Conservation (phyloP, 2,113 vertebrate species). For the Falco punctatus region DNA sequence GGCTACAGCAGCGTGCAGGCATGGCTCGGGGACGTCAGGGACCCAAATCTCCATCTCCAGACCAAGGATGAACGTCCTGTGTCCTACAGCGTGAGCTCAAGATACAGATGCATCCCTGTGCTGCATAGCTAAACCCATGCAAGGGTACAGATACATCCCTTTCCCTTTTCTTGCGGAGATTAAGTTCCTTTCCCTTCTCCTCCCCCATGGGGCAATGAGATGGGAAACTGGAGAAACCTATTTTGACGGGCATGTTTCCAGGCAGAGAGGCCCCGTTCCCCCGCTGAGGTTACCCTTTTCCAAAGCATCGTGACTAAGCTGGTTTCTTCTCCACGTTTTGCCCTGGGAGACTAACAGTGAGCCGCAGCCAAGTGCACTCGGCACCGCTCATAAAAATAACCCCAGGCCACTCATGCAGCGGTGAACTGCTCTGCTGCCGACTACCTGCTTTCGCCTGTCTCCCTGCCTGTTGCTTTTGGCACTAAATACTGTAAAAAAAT, state of each 20-base stretch:
- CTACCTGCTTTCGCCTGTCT: background rate
- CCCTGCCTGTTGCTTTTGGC: background rate
- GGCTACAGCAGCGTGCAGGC: background rate
- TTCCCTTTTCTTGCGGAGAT: background rate
- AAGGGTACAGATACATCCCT: background rate
- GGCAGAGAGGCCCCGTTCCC: background rate
- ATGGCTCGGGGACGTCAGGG: background rate
- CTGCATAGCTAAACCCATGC: background rate
- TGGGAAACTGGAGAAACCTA: constrained; percentile 18
- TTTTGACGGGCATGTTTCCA: background rate
- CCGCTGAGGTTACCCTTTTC: background rate
- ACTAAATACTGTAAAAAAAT: background rate
- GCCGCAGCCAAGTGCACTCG: background rate
- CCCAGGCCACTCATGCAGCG: background rate
- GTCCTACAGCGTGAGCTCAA: fast-evolving
- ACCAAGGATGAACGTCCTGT: background rate
- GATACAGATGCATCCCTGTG: background rate
- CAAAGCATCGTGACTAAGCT: background rate
- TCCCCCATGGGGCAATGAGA: background rate
- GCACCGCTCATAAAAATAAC: background rate
- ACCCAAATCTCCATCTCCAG: background rate
- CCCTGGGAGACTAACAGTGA: background rate
- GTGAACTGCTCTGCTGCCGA: background rate
- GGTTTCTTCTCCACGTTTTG: background rate
- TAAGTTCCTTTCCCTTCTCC: background rate